phyloP scores from a whole-genome alignment of 2,888 invertebrate genomes.

The Himalopsyche kuldschensis region DNA sequence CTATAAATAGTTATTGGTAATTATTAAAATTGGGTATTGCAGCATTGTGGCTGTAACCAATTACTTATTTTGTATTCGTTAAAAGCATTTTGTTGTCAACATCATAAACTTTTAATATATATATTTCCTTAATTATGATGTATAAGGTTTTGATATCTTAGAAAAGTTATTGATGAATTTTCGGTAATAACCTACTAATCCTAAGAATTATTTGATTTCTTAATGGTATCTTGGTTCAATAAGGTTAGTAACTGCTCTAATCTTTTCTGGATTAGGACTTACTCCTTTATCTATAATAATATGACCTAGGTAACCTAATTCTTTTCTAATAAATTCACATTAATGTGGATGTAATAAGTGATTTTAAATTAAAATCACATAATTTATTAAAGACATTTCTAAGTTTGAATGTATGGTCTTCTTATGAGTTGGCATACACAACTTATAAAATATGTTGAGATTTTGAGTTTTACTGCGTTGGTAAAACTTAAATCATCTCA shows the following conservation, averaged over 20 bases:
- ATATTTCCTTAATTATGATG: slow-evolving; percentile 9
- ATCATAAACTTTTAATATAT: background rate
- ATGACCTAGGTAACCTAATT: slow-evolving; percentile 44
- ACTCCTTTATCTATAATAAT: slow-evolving; percentile 39
- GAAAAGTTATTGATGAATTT: background rate
- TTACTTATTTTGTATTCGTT: background rate
- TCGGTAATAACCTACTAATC: background rate
- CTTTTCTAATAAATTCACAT: no score
- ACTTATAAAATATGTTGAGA: slow-evolving; percentile 43
- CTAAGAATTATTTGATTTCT: background rate
- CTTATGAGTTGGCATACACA: slow-evolving; percentile 41
- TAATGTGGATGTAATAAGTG: no score
- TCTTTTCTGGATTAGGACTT: background rate
- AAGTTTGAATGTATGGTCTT: slow-evolving; percentile 36
- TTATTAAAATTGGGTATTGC: slow-evolving; percentile 16
- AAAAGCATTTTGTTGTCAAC: slow-evolving; percentile 2
- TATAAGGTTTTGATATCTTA: slow-evolving; percentile 9
- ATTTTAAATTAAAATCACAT: no score
- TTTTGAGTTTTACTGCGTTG: slow-evolving; percentile 41
- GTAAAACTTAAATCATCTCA: no score
- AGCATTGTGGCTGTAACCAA: background rate
- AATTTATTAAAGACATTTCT: slow-evolving; percentile 30
- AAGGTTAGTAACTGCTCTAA: background rate
- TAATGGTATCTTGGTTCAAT: background rate
- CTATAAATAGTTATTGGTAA: slow-evolving; percentile 2